Base-by-base conservation (phyloP, 1,140 invertebrate species). In the Pseudomyrmex concolor region DNA sequence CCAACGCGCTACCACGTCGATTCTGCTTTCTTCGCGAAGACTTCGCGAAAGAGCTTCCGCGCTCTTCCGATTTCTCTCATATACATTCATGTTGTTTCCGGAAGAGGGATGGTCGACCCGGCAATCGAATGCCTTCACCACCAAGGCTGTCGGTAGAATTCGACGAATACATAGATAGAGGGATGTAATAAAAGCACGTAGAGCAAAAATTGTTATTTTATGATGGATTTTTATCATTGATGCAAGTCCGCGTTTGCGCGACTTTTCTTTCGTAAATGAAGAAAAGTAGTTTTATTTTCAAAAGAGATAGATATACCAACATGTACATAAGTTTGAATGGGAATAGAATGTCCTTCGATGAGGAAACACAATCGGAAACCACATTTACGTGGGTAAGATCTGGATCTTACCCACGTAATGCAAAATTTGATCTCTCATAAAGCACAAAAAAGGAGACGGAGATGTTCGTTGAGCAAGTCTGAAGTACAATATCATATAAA, bases 1-100 rank as follows among this genome's bases (percentile, higher is more conserved):
- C 74, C 74, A 34, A 34, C 87, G 88, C 83, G 55, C 85, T 66
- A 17, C 73, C 77, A 83, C 86, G 87, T 92, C 89, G 85, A 92
- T 89, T 90, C 68, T 86, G 51, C 87, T 78, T 22, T 10, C 57
- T 70, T n/a, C 68, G 48, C 45, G 34, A 34, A n/a, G 64, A 77
- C 17, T 67, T 57, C 15, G 34, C 34, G 71, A 50, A 86, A 87
- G 74, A 43, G 43, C n/a, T 77, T n/a, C 45, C 19, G 34, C 60
- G 59, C 17, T 50, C 25, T 25, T 25, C 60, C 55, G 59, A 84
- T 73, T 68, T 34, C 64, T 59, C 48, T 70, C 54, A 66, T 71
- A 62, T 68, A 77, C 68, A 62, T 73, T 86, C 57, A 60, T 67
- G 71, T 84, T 59, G 71, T 84, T 72, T 51, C 67, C 67, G 60